Percentiles rank a stretch among this genome's conserved stretches.
These are phyloP conservation scores for Lerema accius DNA, from an alignment of 1,140 invertebrate genomes.

Conservation along the genomic window DNA sequence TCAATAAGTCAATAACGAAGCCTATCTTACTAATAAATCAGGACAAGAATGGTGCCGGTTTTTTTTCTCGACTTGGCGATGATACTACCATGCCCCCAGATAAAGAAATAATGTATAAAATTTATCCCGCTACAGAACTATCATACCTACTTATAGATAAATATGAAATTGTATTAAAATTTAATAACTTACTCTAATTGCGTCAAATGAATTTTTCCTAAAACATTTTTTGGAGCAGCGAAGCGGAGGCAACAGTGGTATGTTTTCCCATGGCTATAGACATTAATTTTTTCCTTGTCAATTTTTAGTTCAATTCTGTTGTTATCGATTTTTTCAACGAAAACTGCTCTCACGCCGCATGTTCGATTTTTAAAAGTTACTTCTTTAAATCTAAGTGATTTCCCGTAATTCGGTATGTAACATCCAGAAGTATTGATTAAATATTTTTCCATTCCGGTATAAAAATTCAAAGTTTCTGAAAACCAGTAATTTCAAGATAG, in stretches of 20 bases:
- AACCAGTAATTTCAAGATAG: no score
- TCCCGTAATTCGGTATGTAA: slow-evolving; percentile 65
- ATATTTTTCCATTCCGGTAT: slow-evolving; percentile 47
- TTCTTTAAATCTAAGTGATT: slow-evolving; percentile 47
- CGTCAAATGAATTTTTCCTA: slow-evolving; percentile 38
- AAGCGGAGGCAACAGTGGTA: slow-evolving; percentile 55
- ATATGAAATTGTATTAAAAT: no score
- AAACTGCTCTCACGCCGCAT: slow-evolving; percentile 47
- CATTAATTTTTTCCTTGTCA: slow-evolving; percentile 40
- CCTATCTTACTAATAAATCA: no score
- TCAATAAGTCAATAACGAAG: no score
- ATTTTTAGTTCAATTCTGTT: slow-evolving; percentile 49
- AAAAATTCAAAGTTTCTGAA: no score
- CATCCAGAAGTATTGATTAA: slow-evolving; percentile 66
- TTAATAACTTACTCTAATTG: slow-evolving; percentile 41
- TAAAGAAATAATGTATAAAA: no score
- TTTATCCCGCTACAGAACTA: no score
- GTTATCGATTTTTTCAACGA: slow-evolving; percentile 42
- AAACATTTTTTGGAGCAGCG: slow-evolving; percentile 28
- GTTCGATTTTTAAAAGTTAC: slow-evolving; percentile 33
- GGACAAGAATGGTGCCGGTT: no score
- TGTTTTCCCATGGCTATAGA: slow-evolving; percentile 40
- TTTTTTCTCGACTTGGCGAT: no score
- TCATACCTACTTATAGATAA: no score
- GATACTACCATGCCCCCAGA: no score